Base-by-base conservation (phyloP, 2,797 vertebrate species). In the Liparis tanakae region DNA sequence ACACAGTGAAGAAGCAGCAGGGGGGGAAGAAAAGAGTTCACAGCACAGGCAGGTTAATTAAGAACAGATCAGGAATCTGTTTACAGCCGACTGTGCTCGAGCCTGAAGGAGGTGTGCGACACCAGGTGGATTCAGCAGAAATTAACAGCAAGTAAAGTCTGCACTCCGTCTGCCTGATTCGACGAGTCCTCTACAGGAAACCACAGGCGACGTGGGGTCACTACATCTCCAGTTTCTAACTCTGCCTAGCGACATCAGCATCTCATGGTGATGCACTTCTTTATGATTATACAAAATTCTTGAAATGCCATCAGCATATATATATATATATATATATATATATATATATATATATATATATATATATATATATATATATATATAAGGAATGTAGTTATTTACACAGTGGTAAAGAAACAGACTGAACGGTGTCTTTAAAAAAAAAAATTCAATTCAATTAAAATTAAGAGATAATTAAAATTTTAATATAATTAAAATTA, bases 1-100 rank as follows among this genome's bases (percentile, higher is more conserved):
- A 93, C 86, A 96, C 87, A 93, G 89, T 97, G 96, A 93, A 93
- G 92, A 89, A 92, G 90, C 83, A 88, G 74, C n/a, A n/a, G 75
- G 85, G 89, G 89, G 88, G 79, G 20, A 70, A 71, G 87, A 92
- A 96, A 95, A 96, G 95, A 90, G 89, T 93, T 95, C 91, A 94
- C 91, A 95, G 92, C 91, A 94, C 89, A 93, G 79, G 90, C 87
- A 93, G 88, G 90, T 92, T 90, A 94, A 78, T 90, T 77, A 53
- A 91, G 33, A 87, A 88, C 86, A 87, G 86, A 89, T 80, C 60
- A 72, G 70, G 61, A 78, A 76, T 89, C 85, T 87, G 87, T 89
- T 82, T 22, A 71, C 2, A 8, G 72, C 74, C 68, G 17, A 71
- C 83, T 82, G 89, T 88, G 84, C 85, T 84, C 39, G 33, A 67